Evolutionary conservation across 2,888 invertebrate genomes (phyloP).

Genomic region (Melinaea marsaeus): DNA sequence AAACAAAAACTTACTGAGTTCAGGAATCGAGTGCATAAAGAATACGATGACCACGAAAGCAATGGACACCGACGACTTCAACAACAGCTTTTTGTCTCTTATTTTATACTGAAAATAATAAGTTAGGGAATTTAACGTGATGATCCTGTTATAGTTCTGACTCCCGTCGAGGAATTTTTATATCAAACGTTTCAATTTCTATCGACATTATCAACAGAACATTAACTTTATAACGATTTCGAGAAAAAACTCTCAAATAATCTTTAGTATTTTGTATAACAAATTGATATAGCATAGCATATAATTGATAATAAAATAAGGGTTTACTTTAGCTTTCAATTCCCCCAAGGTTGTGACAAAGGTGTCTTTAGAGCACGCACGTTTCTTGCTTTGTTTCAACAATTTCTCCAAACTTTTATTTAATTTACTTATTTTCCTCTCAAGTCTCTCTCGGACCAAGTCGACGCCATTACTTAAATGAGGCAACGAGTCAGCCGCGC

Average conservation of each 20-base stretch:
- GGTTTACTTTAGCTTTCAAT: constrained; percentile 76
- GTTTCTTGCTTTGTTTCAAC: constrained; percentile 58
- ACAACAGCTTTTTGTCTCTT: constrained; percentile 83
- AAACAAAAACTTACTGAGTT: constrained; percentile 56
- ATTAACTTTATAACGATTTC: too few relatives aligned
- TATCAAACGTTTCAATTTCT: too few relatives aligned
- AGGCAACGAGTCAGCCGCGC: constrained; percentile 84
- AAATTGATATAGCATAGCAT: too few relatives aligned
- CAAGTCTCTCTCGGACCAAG: constrained; percentile 82
- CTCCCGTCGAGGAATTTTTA: too few relatives aligned
- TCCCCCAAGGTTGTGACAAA: constrained; percentile 82
- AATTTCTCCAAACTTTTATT: constrained; percentile 79
- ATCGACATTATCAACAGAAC: too few relatives aligned
- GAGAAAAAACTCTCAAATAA: too few relatives aligned
- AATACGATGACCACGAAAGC: constrained; percentile 87
- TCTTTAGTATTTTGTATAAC: too few relatives aligned
- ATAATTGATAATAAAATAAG: not conserved
- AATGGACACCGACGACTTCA: constrained; percentile 86
- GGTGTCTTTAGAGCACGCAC: constrained; percentile 54
- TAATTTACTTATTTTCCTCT: constrained; percentile 82
- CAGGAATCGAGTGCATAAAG: constrained; percentile 89
- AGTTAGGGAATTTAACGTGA: not conserved
- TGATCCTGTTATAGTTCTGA: not conserved
- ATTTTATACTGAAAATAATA: constrained; percentile 84
- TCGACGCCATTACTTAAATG: constrained; percentile 88